These are phyloP conservation scores for Probosciger aterrimus DNA, from an alignment of 2,113 vertebrate genomes.

Conservation along the genomic window DNA sequence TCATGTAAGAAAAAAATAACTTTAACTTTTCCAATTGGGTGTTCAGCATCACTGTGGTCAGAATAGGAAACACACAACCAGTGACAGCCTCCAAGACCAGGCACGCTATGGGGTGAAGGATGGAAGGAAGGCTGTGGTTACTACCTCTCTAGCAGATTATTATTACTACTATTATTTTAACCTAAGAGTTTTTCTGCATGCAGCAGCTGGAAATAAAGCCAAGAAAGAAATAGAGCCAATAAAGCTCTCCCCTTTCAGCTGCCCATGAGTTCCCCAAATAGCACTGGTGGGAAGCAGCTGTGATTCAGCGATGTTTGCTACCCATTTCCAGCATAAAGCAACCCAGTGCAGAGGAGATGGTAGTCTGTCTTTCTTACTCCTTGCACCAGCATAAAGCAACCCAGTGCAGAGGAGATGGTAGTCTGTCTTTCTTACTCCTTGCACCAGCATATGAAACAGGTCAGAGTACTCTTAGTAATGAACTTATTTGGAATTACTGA, in stretches of 20 bases:
- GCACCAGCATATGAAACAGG: background rate
- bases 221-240: background rate
- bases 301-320: rapidly evolving
- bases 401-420: background rate
- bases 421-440: background rate
- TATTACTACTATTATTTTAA: background rate
- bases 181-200: background rate
- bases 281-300: background rate
- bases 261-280: no score
- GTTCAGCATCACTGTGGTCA: background rate
- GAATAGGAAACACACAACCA: background rate
- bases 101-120: rapidly evolving
- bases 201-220: background rate
- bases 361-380: background rate
- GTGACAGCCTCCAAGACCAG: rapidly evolving
- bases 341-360: background rate
- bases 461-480: background rate
- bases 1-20: background rate
- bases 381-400: background rate
- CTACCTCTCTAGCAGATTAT: background rate
- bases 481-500: background rate
- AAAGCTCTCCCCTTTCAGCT: background rate
- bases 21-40: background rate
- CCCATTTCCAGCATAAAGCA: background rate
- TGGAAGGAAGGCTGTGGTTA: background rate